Evolutionary conservation across 2,797 vertebrate genomes (phyloP).

Genomic region (Aplochiton taeniatus): DNA sequence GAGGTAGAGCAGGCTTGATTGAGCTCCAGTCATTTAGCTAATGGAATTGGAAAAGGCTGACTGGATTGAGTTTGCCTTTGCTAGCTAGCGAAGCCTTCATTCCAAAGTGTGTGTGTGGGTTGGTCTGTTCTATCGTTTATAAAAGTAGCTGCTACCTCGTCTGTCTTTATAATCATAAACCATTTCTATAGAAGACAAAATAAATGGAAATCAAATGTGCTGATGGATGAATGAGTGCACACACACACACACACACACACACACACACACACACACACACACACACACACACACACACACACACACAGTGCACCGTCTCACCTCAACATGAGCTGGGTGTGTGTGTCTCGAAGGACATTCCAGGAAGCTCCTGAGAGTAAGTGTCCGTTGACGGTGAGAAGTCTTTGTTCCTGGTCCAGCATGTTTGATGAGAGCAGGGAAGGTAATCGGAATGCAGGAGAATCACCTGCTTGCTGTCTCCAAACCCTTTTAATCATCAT

Average conservation of each 20-base stretch:
- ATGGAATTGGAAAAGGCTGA: conserved; percentile 24
- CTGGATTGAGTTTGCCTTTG: conserved; percentile 26
- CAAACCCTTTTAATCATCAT: conserved; percentile 54
- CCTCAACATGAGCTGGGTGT: background rate
- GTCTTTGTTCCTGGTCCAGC: conserved; percentile 39
- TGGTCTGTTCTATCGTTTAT: too few relatives aligned
- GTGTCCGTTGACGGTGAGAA: conserved; percentile 19
- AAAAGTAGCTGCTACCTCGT: too few relatives aligned
- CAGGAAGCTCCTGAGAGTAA: background rate
- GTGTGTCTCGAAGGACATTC: background rate
- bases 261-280: too few relatives aligned
- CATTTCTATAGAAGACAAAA: too few relatives aligned
- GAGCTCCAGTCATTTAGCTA: conserved; percentile 38
- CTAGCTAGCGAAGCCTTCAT: conserved; percentile 17
- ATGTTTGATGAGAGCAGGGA: conserved; percentile 31
- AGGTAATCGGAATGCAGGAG: conserved; percentile 56
- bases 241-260: too few relatives aligned
- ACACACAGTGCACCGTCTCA: background rate
- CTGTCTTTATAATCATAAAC: too few relatives aligned
- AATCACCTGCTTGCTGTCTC: conserved; percentile 44
- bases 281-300: too few relatives aligned
- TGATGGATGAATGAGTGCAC: background rate
- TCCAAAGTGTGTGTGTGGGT: conserved; percentile 2
- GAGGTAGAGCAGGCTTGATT: conserved; percentile 31
- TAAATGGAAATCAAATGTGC: too few relatives aligned